These are phyloP conservation scores for Gibbula magus DNA, from an alignment of 2,888 invertebrate species.

Conservation along the genomic window DNA sequence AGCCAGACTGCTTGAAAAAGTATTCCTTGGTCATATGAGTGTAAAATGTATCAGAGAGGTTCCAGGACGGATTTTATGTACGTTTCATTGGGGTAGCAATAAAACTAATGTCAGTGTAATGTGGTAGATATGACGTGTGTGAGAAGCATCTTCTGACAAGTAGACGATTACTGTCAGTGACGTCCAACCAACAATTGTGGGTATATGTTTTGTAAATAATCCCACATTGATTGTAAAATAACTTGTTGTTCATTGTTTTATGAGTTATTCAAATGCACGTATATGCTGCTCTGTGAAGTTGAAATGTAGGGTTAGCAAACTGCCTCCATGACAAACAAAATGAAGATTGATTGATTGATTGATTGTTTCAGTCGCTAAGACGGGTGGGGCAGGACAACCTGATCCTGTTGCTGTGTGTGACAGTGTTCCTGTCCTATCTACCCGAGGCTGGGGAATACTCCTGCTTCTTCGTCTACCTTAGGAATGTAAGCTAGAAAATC, in stretches of 20 bases:
- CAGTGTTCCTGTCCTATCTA: slow-evolving; percentile 97
- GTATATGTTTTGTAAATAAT: too few relatives aligned
- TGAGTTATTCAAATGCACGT: not conserved
- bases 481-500: slow-evolving; percentile 81
- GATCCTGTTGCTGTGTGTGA: slow-evolving; percentile 95
- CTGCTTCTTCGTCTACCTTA: slow-evolving; percentile 99
- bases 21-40: not conserved
- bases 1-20: not conserved
- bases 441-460: slow-evolving; percentile 99
- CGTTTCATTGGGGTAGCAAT: too few relatives aligned
- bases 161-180: too few relatives aligned
- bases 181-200: too few relatives aligned
- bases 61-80: too few relatives aligned
- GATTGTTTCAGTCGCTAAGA: slow-evolving; percentile 80
- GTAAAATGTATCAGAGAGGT: too few relatives aligned
- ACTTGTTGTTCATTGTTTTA: not conserved
- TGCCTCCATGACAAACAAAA: too few relatives aligned
- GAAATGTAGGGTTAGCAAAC: too few relatives aligned
- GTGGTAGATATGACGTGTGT: too few relatives aligned
- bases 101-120: too few relatives aligned
- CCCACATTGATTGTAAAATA: not conserved
- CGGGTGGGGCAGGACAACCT: slow-evolving; percentile 96
- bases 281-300: too few relatives aligned
- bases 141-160: too few relatives aligned
- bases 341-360: not conserved